These are phyloP conservation scores for Glossophaga mutica DNA, from an alignment of 2,797 vertebrate species.

Conservation along the genomic window DNA sequence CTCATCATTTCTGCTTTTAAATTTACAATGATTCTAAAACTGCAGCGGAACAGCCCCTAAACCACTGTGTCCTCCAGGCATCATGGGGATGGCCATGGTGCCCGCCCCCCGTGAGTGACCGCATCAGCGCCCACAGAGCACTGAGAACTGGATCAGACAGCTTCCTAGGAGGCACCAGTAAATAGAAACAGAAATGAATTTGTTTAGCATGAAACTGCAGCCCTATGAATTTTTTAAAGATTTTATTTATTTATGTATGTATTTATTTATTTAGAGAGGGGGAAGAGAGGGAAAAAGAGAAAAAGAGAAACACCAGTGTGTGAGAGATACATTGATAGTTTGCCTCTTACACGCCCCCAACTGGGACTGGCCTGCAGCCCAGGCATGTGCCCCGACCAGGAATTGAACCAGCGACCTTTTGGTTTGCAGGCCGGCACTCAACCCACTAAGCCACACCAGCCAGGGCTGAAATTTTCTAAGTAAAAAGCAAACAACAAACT, in stretches of 20 bases:
- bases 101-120: fast-evolving
- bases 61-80: fast-evolving
- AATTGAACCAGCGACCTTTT: too few relatives aligned
- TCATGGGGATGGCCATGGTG: neutral
- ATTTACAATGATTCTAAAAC: neutral
- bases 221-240: neutral
- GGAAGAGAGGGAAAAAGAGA: too few relatives aligned
- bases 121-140: fast-evolving
- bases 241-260: too few relatives aligned
- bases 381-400: too few relatives aligned
- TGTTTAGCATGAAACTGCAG: constrained; percentile 41
- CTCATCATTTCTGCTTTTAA: neutral
- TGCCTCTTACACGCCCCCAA: too few relatives aligned
- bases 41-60: neutral
- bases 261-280: too few relatives aligned
- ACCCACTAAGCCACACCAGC: too few relatives aligned
- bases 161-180: fast-evolving
- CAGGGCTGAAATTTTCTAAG: neutral
- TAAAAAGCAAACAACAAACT: constrained; percentile 49
- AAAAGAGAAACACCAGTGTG: too few relatives aligned
- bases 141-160: too few relatives aligned
- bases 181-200: neutral
- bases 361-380: too few relatives aligned
- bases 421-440: too few relatives aligned
- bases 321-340: too few relatives aligned